Base-by-base conservation (phyloP, 2,113 vertebrate genomes). In the Gambusia holbrooki region DNA sequence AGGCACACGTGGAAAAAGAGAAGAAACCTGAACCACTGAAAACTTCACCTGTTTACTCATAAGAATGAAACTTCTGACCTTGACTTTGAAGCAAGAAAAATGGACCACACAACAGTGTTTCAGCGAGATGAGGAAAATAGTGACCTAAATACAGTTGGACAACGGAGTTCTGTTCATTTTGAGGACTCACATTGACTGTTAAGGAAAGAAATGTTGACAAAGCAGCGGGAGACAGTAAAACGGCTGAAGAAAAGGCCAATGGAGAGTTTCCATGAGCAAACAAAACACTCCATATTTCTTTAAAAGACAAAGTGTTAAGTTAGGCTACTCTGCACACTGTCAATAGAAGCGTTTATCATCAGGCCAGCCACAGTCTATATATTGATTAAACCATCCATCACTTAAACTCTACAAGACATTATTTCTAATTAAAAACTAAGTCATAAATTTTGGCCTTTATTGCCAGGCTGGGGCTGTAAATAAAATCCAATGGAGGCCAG, bases 381-480 rank as follows among this genome's bases (percentile, higher is more conserved):
- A 94, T 90, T 87, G 93, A 94, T 93, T 94, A 93, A 92, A 94
- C 89, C 88, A 96, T 96, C 94, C 91, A 95, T 96, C 92, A 94
- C 87, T 93, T 90, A 83, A 93, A 83, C 89, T 93, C 91, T 94
- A 93, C 77, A 95, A 95, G 93, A 94, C 93, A 96, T 96, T 96
- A 96, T 95, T 97, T 95, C 96, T 96, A 97, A 97, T 96, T 97
- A 95, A 97, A 97, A 96, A 93, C 80, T 92, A 93, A 79, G 93
- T 86, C 90, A 95, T 96, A 97, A 96, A 96, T 96, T 94, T 73
- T 80, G 72, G 81, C 83, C 90, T 94, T 95, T 95, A 96, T 95
- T 90, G 62, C 93, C 73, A 80, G 76, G 75, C 93, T 74, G 89
- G 61, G 85, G 85, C 77, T 88, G 94, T 96, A 96, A 98, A 97